Percentiles rank a stretch among this genome's conserved stretches.
These are phyloP conservation scores for Semnornis frantzii DNA, from an alignment of 2,113 vertebrate genomes.

Conservation along the genomic window DNA sequence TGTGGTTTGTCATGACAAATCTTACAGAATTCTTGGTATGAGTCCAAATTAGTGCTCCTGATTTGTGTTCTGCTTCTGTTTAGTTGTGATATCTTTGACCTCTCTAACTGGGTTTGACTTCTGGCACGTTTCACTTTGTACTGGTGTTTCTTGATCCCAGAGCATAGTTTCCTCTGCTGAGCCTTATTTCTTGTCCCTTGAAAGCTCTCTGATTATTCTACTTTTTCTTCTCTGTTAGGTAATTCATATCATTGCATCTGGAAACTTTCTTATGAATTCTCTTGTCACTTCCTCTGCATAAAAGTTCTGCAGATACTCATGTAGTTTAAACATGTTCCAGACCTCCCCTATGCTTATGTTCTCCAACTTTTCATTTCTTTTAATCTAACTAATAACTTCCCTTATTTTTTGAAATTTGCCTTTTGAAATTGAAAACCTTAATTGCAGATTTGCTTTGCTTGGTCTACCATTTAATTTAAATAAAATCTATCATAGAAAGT, in stretches of 20 bases:
- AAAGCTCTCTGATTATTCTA: slow-evolving; percentile 33
- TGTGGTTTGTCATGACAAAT: neutral
- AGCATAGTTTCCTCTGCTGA: slow-evolving; percentile 17
- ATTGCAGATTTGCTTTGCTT: slow-evolving; percentile 31
- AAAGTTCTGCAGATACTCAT: slow-evolving; percentile 20
- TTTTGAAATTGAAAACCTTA: slow-evolving; percentile 57
- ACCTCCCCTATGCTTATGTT: slow-evolving; percentile 13
- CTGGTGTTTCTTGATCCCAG: neutral
- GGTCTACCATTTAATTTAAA: slow-evolving; percentile 10
- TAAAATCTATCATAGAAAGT: slow-evolving; percentile 32
- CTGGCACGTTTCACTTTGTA: neutral
- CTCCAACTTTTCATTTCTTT: neutral
- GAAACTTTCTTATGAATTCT: slow-evolving; percentile 55
- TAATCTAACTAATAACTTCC: slow-evolving; percentile 28
- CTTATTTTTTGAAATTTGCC: slow-evolving; percentile 25
- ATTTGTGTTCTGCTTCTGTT: slow-evolving; percentile 5
- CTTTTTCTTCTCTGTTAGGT: slow-evolving; percentile 51
- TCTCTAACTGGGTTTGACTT: neutral
- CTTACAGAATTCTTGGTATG: neutral
- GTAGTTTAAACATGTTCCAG: slow-evolving; percentile 50
- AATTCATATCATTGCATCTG: slow-evolving; percentile 40
- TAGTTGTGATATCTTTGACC: slow-evolving; percentile 9
- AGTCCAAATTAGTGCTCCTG: neutral
- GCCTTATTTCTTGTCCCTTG: neutral
- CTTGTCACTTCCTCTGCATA: slow-evolving; percentile 46